These are phyloP conservation scores for Axinella damicornis DNA, from an alignment of 37 sponge, comb jelly and placozoan species.

Conservation along the genomic window DNA sequence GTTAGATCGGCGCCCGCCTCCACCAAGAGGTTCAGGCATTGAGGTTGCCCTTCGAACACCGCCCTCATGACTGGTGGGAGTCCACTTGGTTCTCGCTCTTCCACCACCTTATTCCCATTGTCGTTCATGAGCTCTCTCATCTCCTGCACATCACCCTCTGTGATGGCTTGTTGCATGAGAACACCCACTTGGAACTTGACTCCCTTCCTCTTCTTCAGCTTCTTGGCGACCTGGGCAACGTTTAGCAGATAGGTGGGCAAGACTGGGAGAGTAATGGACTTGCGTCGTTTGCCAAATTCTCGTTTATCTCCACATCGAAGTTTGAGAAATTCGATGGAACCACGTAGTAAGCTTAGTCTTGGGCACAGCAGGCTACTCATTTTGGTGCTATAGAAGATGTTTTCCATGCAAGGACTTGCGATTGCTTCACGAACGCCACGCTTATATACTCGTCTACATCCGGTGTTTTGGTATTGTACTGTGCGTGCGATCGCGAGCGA, in stretches of 20 bases:
- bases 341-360: too few relatives aligned
- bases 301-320: too few relatives aligned
- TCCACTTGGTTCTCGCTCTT: constrained; percentile 64
- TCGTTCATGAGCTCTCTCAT: constrained; percentile 45
- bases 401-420: too few relatives aligned
- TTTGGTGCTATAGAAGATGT: too few relatives aligned
- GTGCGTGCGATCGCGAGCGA: too few relatives aligned
- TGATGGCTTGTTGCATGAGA: constrained; percentile 67
- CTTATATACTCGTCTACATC: too few relatives aligned
- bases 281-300: too few relatives aligned
- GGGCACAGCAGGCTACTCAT: too few relatives aligned
- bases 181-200: constrained; percentile 65
- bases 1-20: constrained; percentile 70
- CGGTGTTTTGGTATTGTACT: too few relatives aligned
- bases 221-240: neutral
- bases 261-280: neutral
- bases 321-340: too few relatives aligned
- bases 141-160: constrained; percentile 73
- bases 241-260: neutral
- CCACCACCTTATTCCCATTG: constrained; percentile 42
- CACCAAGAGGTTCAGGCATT: constrained; percentile 51
- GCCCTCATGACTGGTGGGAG: constrained; percentile 72
- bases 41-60: constrained; percentile 64
- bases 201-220: constrained; percentile 38
- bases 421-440: too few relatives aligned